Evolutionary conservation across 1,140 invertebrate species (phyloP).

Genomic region (Rhynchophorus ferrugineus): DNA sequence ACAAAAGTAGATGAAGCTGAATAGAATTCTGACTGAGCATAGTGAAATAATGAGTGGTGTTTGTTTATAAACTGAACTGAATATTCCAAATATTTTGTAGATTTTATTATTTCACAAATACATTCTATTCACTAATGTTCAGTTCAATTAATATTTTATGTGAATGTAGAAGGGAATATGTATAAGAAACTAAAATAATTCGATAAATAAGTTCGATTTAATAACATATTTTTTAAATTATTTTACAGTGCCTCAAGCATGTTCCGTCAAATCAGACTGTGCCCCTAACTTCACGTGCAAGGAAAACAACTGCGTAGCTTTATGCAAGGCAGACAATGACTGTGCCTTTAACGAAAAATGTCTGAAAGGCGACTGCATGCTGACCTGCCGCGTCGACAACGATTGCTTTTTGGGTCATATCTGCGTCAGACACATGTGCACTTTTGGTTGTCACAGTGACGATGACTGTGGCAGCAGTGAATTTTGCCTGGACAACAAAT

Average conservation of each 20-base stretch:
- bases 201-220: no score
- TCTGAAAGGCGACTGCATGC: conserved; percentile 66
- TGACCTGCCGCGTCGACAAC: conserved; percentile 82
- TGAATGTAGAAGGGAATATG: no score
- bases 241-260: conserved; percentile 64
- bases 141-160: no score
- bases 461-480: conserved; percentile 79
- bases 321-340: conserved; percentile 67
- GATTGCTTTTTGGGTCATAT: conserved; percentile 88
- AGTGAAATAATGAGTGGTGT: no score
- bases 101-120: no score
- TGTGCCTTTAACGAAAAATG: conserved; percentile 91
- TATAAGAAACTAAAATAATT: no score
- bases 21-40: no score
- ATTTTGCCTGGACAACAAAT: conserved; percentile 70
- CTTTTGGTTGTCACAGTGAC: conserved; percentile 76
- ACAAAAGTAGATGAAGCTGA: no score
- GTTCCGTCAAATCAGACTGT: conserved; percentile 62
- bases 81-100: no score
- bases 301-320: conserved; percentile 69
- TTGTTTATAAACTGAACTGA: no score
- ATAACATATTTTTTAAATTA: conserved; percentile 6
- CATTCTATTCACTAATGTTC: no score
- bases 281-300: conserved; percentile 55
- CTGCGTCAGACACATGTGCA: conserved; percentile 75